A percentile compares a stretch with the other conserved stretches of the same genome.
phyloP scores from a whole-genome alignment of 2,888 invertebrate genomes.

The Troilus luridus region DNA sequence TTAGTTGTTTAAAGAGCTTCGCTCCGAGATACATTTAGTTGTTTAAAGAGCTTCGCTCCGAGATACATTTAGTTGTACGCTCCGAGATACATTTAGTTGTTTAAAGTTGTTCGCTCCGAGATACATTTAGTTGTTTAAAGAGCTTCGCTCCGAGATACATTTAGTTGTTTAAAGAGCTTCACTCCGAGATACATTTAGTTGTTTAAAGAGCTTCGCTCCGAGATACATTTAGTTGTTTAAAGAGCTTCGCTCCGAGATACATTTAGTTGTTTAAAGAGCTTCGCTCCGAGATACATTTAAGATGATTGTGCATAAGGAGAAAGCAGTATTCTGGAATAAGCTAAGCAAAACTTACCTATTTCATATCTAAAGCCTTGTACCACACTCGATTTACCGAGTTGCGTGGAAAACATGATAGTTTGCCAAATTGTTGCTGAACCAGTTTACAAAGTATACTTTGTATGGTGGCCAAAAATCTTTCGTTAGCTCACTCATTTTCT shows the following conservation, averaged over 20 bases:
- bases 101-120: not conserved
- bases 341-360: not conserved
- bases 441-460: not conserved
- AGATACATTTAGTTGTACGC: not conserved
- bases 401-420: not conserved
- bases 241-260: not conserved
- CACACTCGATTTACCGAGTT: not conserved
- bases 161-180: too few relatives aligned
- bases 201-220: not conserved
- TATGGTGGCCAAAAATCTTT: not conserved
- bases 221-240: too few relatives aligned
- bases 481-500: not conserved
- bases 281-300: not conserved
- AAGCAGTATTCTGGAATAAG: not conserved
- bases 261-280: too few relatives aligned
- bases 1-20: too few relatives aligned
- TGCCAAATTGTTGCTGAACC: not conserved
- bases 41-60: not conserved
- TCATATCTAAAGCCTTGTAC: not conserved
- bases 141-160: not conserved
- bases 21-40: not conserved
- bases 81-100: not conserved
- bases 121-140: too few relatives aligned
- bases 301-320: not conserved
- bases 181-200: not conserved